These are phyloP conservation scores for Scolopax rusticola DNA, from an alignment of 2,797 vertebrate species.

Conservation along the genomic window DNA sequence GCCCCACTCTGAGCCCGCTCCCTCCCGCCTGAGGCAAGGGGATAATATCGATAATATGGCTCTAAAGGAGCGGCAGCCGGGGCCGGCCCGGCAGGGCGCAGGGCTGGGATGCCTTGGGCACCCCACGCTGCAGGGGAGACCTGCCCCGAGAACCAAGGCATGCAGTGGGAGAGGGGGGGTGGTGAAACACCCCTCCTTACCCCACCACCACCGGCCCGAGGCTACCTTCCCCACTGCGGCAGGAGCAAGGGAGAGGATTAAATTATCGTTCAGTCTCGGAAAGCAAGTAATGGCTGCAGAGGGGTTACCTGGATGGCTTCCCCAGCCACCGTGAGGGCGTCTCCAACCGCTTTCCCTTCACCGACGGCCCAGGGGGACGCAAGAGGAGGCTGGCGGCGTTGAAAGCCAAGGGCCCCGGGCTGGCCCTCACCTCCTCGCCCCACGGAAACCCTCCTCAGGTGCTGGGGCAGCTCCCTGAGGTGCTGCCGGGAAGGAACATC, in stretches of 20 bases:
- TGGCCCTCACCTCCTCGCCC: neutral
- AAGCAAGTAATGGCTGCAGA: neutral
- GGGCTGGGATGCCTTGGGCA: rapidly evolving
- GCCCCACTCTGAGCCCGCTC: neutral
- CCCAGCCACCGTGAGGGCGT: rapidly evolving
- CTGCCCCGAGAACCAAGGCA: rapidly evolving
- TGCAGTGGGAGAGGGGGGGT: rapidly evolving
- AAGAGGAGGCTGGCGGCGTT: neutral
- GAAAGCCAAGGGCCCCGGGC: rapidly evolving
- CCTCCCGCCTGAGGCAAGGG: neutral
- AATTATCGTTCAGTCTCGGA: neutral
- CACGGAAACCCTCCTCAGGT: neutral
- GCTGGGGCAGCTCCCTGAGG: rapidly evolving
- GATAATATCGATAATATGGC: rapidly evolving
- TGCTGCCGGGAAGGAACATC: rapidly evolving
- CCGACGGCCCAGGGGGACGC: rapidly evolving
- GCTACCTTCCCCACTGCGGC: neutral
- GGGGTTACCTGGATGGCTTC: slow-evolving; percentile 16
- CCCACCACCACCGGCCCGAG: rapidly evolving
- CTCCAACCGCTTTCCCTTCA: neutral
- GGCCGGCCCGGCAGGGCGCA: rapidly evolving
- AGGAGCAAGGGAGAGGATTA: neutral
- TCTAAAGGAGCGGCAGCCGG: rapidly evolving
- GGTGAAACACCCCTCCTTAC: rapidly evolving
- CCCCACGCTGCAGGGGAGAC: rapidly evolving